Evolutionary conservation across 2,797 vertebrate genomes (phyloP), one percentile per base, ranked within the genome.

Genomic region (Bovichtus variegatus): DNA sequence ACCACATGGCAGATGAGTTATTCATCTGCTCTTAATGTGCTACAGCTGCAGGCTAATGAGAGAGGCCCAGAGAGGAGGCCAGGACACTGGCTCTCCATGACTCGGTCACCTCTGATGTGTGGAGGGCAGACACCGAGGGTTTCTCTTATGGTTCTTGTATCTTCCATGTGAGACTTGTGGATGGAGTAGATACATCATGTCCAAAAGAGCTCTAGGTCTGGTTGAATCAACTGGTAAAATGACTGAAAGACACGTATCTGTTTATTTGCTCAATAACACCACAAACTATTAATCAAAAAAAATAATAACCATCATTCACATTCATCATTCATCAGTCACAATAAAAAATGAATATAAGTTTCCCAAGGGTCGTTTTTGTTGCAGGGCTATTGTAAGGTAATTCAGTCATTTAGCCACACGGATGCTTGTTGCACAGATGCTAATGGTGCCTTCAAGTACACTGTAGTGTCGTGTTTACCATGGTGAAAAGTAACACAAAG

Each of bases 1-100:
- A 84, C 91, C 92, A 92, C 90, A 87, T 89, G 89, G 84, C 81
- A 84, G 80, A 92, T 92, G 90, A 93, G 91, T 93, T 90, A 94
- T 94, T 94, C 78, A 94, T 94, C 86, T 87, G 84, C 82, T 89
- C 83, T 90, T 94, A 92, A 95, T 95, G 93, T 90, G 85, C 81
- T 93, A 90, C 93, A 94, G 94, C 94, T 95, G 93, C 81, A 82
- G 91, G 87, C 86, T 93, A 93, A 92, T 91, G 91, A 92, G 88
- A 82, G 75, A 46, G 41, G 73, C 69, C 78, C 64, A 61, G 66
- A 76, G 61, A 73, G 63, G 46, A 67, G 71, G 73, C 75, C 76
- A 70, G 81, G 63, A 80, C 83, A 68, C 64, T 16, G 58, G 65
- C 59, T 76, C 66, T 74, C 41, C 63, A 34, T 71, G 74, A 88